Conservation (phyloP, 2,888 invertebrate species). For the Branchipolynoe longqiensis region DNA sequence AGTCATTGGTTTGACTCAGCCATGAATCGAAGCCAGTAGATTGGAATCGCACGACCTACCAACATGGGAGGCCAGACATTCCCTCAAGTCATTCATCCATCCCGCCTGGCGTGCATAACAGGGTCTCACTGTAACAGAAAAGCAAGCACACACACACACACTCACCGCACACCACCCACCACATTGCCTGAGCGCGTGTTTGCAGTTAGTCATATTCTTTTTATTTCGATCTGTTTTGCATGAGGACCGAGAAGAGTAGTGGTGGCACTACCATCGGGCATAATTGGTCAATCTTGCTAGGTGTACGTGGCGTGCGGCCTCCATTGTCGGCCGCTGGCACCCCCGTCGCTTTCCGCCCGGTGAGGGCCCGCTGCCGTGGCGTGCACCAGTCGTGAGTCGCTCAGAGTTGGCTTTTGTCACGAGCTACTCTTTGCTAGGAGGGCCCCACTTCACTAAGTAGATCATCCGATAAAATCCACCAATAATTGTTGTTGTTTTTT, state of each 20-base stretch:
- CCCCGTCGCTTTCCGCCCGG: no score
- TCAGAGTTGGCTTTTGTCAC: neutral
- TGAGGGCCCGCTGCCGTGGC: no score
- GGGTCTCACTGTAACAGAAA: no score
- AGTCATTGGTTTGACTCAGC: no score
- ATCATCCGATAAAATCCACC: no score
- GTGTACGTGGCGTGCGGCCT: conserved; percentile 10
- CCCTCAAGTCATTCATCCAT: neutral
- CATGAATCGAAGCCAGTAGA: no score
- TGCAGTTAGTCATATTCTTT: neutral
- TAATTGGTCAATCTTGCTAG: conserved; percentile 37
- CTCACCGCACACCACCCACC: neutral
- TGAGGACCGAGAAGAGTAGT: neutral
- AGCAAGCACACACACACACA: neutral
- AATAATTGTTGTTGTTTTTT: no score
- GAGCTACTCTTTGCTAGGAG: neutral
- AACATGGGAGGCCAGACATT: no score
- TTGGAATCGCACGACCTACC: no score
- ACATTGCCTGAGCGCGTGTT: neutral
- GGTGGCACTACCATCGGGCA: neutral
- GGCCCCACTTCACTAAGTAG: no score
- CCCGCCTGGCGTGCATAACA: neutral
- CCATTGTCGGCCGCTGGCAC: neutral
- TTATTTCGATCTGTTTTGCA: conserved; percentile 40
- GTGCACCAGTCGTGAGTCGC: conserved; percentile 17